Percentiles rank a stretch among this genome's conserved stretches.
phyloP scores from a whole-genome alignment of 2,113 vertebrate species.

The Grus americana region DNA sequence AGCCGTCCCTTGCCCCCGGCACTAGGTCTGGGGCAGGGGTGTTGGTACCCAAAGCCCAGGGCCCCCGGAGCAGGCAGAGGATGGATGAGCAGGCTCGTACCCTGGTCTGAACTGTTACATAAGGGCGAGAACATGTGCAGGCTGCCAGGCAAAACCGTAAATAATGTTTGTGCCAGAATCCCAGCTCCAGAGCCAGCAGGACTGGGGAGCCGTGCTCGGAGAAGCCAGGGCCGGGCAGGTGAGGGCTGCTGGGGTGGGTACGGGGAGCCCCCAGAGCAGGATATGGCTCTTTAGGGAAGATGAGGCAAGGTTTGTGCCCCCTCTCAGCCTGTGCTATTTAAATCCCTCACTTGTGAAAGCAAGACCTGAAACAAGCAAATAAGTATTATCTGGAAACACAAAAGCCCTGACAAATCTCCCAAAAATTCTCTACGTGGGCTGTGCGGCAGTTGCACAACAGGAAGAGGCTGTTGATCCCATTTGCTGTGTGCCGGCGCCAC shows the following conservation, averaged over 20 bases:
- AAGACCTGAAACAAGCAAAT: neutral
- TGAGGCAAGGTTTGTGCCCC: neutral
- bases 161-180: neutral
- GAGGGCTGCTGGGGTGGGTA: neutral
- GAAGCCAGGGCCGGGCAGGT: neutral
- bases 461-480: conserved; percentile 35
- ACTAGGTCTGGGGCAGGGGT: neutral
- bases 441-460: neutral
- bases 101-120: neutral
- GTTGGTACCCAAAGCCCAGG: accelerated
- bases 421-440: conserved; percentile 11
- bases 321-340: neutral
- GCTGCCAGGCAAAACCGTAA: neutral
- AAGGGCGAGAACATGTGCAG: neutral
- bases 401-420: conserved; percentile 30
- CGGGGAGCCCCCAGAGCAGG: accelerated
- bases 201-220: accelerated
- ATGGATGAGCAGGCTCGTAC: neutral
- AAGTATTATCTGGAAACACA: conserved; percentile 43
- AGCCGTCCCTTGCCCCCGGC: neutral
- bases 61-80: accelerated
- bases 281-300: neutral
- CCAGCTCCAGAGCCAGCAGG: neutral
- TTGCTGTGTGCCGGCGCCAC: accelerated
- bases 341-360: neutral